A percentile compares a stretch with the other conserved stretches of the same genome.
phyloP scores from a whole-genome alignment of 2,113 vertebrate species.

The Galbula dea region DNA sequence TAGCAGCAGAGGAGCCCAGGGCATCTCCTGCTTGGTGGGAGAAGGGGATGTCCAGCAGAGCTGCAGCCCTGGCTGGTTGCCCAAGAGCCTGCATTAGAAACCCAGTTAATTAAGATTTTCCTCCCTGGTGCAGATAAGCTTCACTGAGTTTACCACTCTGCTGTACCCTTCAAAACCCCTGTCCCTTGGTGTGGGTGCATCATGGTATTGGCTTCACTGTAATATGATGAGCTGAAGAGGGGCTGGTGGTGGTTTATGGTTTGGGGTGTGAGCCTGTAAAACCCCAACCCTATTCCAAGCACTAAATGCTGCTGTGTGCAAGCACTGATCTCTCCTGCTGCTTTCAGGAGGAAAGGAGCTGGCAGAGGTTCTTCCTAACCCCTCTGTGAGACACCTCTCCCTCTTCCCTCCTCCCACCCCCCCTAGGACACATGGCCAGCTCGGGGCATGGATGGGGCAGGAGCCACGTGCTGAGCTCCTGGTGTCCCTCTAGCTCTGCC shows the following conservation, averaged over 20 bases:
- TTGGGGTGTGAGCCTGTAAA: neutral
- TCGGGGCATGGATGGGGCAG: neutral
- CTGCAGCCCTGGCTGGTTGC: neutral
- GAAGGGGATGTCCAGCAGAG: neutral
- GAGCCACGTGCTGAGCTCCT: neutral
- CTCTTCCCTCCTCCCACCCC: too few relatives aligned
- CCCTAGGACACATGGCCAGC: rapidly evolving
- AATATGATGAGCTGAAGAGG: neutral
- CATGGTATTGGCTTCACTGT: rapidly evolving
- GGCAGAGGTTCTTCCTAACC: neutral
- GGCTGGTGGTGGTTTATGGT: neutral
- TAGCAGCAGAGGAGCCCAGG: neutral
- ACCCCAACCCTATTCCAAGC: rapidly evolving
- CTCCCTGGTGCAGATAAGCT: neutral
- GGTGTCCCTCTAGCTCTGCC: neutral
- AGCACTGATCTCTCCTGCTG: neutral
- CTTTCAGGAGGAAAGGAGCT: neutral
- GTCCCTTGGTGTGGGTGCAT: neutral
- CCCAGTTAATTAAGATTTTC: slow-evolving; percentile 5
- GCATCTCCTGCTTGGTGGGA: neutral
- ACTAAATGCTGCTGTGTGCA: rapidly evolving
- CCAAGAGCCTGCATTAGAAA: neutral
- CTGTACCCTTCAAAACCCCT: neutral
- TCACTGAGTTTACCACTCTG: neutral
- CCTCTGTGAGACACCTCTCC: neutral